These are phyloP conservation scores for Neocrepidodera transversa DNA, from an alignment of 2,888 invertebrate species.

Conservation along the genomic window DNA sequence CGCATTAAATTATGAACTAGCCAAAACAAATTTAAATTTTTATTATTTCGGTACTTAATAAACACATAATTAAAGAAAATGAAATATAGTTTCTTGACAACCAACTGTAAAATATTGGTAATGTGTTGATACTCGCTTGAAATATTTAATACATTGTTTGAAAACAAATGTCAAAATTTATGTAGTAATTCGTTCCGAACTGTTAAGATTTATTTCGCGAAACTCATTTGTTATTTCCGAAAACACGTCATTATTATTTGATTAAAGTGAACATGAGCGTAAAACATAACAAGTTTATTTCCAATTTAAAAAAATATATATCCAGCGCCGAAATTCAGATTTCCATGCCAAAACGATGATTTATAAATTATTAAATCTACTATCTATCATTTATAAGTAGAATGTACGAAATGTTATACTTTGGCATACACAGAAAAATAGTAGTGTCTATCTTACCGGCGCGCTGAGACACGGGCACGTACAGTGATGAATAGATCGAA, in stretches of 20 bases:
- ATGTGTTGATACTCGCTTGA: background rate
- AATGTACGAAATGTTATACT: too few species aligned
- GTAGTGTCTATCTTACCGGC: constrained; percentile 55
- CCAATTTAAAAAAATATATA: too few species aligned
- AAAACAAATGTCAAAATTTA: background rate
- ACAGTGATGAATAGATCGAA: constrained; percentile 75
- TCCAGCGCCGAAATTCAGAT: too few species aligned
- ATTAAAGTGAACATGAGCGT: background rate
- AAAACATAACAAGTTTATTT: background rate
- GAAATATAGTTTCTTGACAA: too few species aligned
- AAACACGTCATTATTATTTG: background rate
- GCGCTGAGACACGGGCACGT: constrained; percentile 66
- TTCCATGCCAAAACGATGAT: too few species aligned
- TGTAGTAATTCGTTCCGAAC: background rate
- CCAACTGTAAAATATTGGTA: too few species aligned
- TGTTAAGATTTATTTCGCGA: background rate
- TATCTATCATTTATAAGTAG: too few species aligned
- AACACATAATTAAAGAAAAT: too few species aligned
- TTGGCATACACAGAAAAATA: constrained; percentile 8
- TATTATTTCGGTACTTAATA: too few species aligned
- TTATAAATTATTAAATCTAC: too few species aligned
- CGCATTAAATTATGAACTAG: too few species aligned
- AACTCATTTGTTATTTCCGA: background rate
- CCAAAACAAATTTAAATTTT: too few species aligned
- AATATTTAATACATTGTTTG: background rate